These are phyloP conservation scores for Cirrhinus molitorella DNA, from an alignment of 2,797 vertebrate genomes.

Conservation along the genomic window DNA sequence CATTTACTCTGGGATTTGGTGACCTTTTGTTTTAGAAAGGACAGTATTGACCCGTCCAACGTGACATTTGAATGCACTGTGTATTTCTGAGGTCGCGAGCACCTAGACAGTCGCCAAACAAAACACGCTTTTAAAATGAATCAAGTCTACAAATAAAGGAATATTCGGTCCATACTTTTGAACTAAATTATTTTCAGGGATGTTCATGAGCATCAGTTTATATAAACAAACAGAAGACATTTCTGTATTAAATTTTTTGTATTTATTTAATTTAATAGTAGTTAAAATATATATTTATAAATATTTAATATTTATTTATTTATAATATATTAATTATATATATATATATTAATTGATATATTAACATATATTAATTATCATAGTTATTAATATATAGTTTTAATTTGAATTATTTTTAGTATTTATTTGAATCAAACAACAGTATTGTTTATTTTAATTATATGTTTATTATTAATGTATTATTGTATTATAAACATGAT, in stretches of 20 bases:
- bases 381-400: background rate
- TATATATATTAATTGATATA: too few species aligned
- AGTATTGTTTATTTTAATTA: too few species aligned
- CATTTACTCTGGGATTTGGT: slow-evolving; percentile 41
- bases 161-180: too few species aligned
- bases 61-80: slow-evolving; percentile 41
- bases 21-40: slow-evolving; percentile 45
- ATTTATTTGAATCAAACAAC: too few species aligned
- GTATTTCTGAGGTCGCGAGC: background rate
- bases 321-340: too few species aligned
- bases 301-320: too few species aligned
- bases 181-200: background rate
- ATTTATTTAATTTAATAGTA: too few species aligned
- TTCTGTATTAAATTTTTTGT: background rate
- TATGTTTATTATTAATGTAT: too few species aligned
- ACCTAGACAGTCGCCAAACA: slow-evolving; percentile 5
- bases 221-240: background rate
- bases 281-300: too few species aligned
- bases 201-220: background rate
- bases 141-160: background rate
- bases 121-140: background rate
- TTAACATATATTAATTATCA: too few species aligned
- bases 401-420: background rate
- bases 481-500: too few species aligned
- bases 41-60: slow-evolving; percentile 14